Conservation (phyloP, 2,888 invertebrate species). For the Cerastis rubricosa region DNA sequence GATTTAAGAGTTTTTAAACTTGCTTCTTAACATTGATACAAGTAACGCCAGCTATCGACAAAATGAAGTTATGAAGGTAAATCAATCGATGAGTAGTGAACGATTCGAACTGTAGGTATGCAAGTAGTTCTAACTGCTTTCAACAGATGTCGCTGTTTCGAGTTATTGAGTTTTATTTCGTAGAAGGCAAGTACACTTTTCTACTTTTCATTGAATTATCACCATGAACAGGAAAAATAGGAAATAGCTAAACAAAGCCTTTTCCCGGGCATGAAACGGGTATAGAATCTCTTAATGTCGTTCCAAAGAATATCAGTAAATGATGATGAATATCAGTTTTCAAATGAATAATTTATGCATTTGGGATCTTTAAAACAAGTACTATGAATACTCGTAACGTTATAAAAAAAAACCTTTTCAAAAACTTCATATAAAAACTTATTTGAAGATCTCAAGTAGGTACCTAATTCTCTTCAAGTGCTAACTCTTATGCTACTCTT, state of each 20-base stretch:
- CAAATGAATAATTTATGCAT: background rate
- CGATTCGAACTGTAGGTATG: background rate
- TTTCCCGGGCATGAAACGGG: background rate
- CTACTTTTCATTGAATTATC: background rate
- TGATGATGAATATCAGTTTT: background rate
- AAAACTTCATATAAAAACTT: no score
- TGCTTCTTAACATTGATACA: constrained; percentile 36
- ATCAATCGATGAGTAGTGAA: constrained; percentile 18
- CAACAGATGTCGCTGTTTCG: constrained; percentile 38
- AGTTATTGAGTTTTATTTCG: background rate
- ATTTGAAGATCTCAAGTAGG: no score
- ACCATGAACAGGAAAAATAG: background rate
- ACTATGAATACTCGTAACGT: no score
- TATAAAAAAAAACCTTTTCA: no score
- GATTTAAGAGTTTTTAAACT: background rate
- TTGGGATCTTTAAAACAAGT: background rate
- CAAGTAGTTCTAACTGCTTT: background rate
- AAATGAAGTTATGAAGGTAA: background rate
- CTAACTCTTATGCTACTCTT: no score
- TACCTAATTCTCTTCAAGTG: no score
- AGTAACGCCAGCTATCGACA: constrained; percentile 67
- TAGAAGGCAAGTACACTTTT: background rate
- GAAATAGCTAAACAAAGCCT: background rate
- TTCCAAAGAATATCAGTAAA: no score
- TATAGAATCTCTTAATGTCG: background rate